Percentiles rank a stretch among this genome's conserved stretches.
Evolutionary conservation across 1,140 invertebrate species (phyloP).

Genomic region (Ylistrum balloti): DNA sequence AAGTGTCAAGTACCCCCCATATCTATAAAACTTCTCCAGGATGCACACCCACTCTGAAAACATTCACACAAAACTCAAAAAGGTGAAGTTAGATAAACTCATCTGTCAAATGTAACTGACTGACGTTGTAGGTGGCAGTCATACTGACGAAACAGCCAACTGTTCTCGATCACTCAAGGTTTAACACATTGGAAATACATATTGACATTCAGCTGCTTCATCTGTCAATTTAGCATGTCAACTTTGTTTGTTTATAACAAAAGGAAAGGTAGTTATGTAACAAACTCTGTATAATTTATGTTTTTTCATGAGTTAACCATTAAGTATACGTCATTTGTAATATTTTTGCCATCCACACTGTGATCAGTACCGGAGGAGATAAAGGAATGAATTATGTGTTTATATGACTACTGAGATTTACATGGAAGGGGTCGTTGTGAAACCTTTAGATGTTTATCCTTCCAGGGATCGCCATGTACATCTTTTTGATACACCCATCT

Average conservation of each 20-base stretch:
- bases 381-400: too few relatives aligned
- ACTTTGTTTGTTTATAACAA: slow-evolving; percentile 23
- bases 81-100: background rate
- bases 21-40: background rate
- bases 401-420: too few relatives aligned
- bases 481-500: too few relatives aligned
- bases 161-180: background rate
- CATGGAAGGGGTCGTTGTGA: too few relatives aligned
- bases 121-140: background rate
- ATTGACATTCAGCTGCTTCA: background rate
- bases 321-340: background rate
- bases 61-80: background rate
- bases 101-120: background rate
- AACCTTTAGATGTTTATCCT: too few relatives aligned
- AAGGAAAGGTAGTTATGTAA: background rate
- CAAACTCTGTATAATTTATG: background rate
- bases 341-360: background rate
- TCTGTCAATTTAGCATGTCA: background rate
- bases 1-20: background rate
- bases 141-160: background rate
- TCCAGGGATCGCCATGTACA: too few relatives aligned
- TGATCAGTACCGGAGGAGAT: too few relatives aligned
- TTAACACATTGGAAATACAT: background rate
- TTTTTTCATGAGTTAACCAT: too few relatives aligned
- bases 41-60: slow-evolving; percentile 14